phyloP scores from a whole-genome alignment of 2,113 vertebrate species.

The Percopsis transmontana region DNA sequence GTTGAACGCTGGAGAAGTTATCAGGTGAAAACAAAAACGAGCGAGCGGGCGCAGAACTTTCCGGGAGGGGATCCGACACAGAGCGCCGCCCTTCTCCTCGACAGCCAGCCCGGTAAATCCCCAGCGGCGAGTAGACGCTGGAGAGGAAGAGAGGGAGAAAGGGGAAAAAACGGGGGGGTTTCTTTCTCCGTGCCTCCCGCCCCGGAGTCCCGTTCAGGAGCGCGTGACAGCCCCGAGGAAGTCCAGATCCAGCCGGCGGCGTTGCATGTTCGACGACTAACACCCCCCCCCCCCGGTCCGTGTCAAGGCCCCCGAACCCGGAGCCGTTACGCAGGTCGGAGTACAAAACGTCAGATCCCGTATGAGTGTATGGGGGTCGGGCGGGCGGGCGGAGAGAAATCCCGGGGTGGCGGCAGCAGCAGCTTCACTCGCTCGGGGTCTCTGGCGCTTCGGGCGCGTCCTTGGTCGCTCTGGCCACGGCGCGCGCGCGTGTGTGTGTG shows the following conservation, averaged over 20 bases:
- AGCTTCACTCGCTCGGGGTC: no score
- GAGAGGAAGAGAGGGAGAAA: not conserved
- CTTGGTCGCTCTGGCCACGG: conserved; percentile 60
- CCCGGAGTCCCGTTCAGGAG: no score
- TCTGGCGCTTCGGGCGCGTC: conserved; percentile 42
- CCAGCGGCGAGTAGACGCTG: conserved; percentile 36
- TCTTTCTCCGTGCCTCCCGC: no score
- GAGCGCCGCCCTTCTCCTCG: conserved; percentile 11
- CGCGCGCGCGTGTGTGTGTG: conserved; percentile 72
- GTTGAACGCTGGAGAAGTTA: no score
- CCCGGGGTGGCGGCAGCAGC: not conserved
- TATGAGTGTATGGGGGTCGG: no score
- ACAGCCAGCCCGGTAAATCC: conserved; percentile 43
- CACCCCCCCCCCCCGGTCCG: no score
- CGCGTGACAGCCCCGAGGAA: no score
- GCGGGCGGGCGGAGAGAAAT: not conserved
- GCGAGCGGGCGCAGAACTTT: conserved; percentile 48
- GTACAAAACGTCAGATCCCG: no score
- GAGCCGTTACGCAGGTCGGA: no score
- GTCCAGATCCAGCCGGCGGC: no score
- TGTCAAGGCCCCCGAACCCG: no score
- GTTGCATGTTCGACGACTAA: no score
- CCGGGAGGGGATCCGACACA: conserved; percentile 49
- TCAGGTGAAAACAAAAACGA: conserved; percentile 1
- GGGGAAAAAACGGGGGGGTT: not conserved